Evolutionary conservation across 2,797 vertebrate species (phyloP).

Genomic region (Dallia pectoralis): DNA sequence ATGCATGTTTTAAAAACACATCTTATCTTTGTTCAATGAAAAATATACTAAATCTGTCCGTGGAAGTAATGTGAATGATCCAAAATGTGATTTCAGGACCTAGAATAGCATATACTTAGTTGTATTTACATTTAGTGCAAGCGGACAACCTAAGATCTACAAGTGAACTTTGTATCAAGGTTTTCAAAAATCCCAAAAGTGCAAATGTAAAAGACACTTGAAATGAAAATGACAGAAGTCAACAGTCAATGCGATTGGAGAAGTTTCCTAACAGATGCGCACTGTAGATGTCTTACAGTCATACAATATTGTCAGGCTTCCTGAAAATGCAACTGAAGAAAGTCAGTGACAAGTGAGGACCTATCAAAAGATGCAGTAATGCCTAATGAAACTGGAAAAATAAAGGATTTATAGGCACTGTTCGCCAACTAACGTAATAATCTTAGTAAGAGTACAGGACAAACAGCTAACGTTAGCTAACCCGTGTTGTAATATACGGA

Average conservation of each 20-base stretch:
- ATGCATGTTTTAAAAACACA: too few species aligned
- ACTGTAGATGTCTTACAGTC: not conserved
- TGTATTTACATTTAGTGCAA: too few species aligned
- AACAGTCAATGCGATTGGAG: not conserved
- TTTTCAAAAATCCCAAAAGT: not conserved
- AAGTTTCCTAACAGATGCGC: not conserved
- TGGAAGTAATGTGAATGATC: too few species aligned
- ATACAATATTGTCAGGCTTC: not conserved
- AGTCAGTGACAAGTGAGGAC: not conserved
- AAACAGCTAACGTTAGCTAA: constrained; percentile 47
- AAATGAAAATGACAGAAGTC: not conserved
- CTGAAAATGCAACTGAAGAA: not conserved
- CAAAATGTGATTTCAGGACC: too few species aligned
- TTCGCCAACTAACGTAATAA: constrained; percentile 29
- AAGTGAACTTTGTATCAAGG: not conserved
- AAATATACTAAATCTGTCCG: too few species aligned
- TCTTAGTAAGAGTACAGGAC: constrained; percentile 59
- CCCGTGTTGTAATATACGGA: not conserved
- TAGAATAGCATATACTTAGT: too few species aligned
- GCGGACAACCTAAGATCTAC: too few species aligned
- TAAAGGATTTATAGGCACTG: not conserved
- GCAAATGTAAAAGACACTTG: not conserved
- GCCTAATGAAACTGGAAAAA: not conserved
- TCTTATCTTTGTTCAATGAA: too few species aligned
- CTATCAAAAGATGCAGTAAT: not conserved